Conservation (phyloP, 1,140 invertebrate species). For the Capitella teleta region DNA sequence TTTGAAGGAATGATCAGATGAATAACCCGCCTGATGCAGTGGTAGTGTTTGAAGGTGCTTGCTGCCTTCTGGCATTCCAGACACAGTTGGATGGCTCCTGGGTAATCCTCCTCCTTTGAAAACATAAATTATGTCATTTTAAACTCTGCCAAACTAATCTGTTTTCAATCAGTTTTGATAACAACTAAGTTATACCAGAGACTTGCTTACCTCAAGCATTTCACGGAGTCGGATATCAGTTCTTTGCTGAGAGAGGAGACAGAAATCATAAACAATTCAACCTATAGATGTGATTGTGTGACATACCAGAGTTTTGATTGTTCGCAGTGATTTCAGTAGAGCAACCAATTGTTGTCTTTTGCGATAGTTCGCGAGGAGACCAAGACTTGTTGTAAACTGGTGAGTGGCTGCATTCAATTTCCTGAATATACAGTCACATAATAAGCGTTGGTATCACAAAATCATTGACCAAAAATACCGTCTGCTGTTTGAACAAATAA, state of each 20-base stretch:
- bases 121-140: neutral
- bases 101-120: conserved; percentile 77
- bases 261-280: neutral
- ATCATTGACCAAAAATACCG: conserved; percentile 6
- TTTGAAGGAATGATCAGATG: neutral
- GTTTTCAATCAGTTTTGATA: neutral
- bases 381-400: conserved; percentile 72
- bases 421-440: conserved; percentile 18
- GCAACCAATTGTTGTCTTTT: conserved; percentile 69
- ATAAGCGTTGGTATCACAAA: neutral
- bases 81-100: conserved; percentile 73
- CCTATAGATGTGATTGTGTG: neutral
- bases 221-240: conserved; percentile 74
- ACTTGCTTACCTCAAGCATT: conserved; percentile 49
- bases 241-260: conserved; percentile 50
- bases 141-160: neutral
- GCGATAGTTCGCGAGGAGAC: conserved; percentile 74
- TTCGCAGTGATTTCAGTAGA: conserved; percentile 64
- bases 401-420: conserved; percentile 58
- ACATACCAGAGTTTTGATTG: conserved; percentile 67
- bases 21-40: conserved; percentile 33
- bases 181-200: neutral
- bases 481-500: conserved; percentile 32
- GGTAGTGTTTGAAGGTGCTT: conserved; percentile 32
- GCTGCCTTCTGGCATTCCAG: conserved; percentile 78